Evolutionary conservation across 2,113 vertebrate species (phyloP).

Genomic region (Thinocorus orbignyianus): DNA sequence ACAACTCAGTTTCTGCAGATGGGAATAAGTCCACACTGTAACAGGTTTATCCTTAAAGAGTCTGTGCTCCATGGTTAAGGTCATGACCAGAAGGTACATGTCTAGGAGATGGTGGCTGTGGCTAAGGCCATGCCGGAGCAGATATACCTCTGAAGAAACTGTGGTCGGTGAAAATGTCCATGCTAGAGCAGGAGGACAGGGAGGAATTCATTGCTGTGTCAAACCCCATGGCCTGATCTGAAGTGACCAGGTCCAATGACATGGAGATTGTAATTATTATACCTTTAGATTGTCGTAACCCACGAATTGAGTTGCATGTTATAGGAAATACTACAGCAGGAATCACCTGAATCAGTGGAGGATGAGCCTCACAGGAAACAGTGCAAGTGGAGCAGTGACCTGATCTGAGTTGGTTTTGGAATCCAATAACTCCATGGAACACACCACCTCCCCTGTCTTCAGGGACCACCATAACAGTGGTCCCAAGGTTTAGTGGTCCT

Average conservation of each 20-base stretch:
- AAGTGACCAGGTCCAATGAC: background rate
- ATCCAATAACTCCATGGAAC: background rate
- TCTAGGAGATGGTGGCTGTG: background rate
- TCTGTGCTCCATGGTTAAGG: background rate
- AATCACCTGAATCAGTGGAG: background rate
- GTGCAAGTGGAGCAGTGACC: background rate
- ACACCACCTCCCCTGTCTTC: background rate
- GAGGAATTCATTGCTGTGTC: background rate
- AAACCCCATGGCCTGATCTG: background rate
- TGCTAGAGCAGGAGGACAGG: background rate
- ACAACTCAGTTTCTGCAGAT: background rate
- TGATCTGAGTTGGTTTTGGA: background rate
- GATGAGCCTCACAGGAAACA: background rate
- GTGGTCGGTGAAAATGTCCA: background rate
- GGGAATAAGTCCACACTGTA: accelerated
- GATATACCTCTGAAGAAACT: background rate
- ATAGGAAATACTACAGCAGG: background rate
- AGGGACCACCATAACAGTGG: background rate
- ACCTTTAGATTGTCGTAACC: background rate
- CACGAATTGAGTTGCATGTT: background rate
- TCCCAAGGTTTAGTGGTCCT: no score
- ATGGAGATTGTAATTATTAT: background rate
- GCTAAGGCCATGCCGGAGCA: background rate
- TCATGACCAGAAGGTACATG: background rate
- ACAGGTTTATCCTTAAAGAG: background rate